Base-by-base conservation (phyloP, 2,797 vertebrate species). In the Rhadinocentrus ornatus region DNA sequence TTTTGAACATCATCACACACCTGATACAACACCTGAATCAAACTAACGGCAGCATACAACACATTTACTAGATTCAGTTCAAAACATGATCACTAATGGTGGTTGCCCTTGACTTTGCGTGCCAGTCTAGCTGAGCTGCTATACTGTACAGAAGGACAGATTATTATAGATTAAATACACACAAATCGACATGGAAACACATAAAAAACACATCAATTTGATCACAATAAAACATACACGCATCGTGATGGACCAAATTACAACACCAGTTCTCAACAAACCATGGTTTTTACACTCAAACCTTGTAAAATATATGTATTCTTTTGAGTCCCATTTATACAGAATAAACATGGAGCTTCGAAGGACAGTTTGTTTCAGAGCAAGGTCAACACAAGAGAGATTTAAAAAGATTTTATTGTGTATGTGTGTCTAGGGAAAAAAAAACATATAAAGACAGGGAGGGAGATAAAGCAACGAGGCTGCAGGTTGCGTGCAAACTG, bases 401-500 rank as follows among this genome's bases (percentile, higher is more conserved):
- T 75, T 65, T 48, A n/a, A n/a, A 32, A 29, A 69, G 22, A 79
- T 76, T 70, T 67, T 32, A 32, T 61, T 2, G 31, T 4, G 46
- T 11, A 1, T 27, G 24, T 56, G 35, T 63, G 31, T 62, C 4
- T 20, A 31, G 46, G 46, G 12, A 53, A 29, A 69, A 68, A 41
- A 52, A 80, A 66, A 69, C 41, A 24, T 2, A 52, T 53, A 86
- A 75, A 80, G 55, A 24, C 31, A 37, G 48, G 64, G 69, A 83
- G 81, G 69, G 69, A 75, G 78, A 81, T 76, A 79, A 80, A 84
- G 69, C 62, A 82, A 71, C 60, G 79, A 66, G 78, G 77, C 86
- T 86, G 79, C 85, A 79, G 85, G 89, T 89, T 87, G 76, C 74
- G 58, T 82, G 80, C 55, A 81, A 87, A 89, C 78, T 80, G 79